Evolutionary conservation across 1,140 invertebrate species (phyloP), one percentile per base, ranked within the genome.

Genomic region (Sminthurinus signatus): DNA sequence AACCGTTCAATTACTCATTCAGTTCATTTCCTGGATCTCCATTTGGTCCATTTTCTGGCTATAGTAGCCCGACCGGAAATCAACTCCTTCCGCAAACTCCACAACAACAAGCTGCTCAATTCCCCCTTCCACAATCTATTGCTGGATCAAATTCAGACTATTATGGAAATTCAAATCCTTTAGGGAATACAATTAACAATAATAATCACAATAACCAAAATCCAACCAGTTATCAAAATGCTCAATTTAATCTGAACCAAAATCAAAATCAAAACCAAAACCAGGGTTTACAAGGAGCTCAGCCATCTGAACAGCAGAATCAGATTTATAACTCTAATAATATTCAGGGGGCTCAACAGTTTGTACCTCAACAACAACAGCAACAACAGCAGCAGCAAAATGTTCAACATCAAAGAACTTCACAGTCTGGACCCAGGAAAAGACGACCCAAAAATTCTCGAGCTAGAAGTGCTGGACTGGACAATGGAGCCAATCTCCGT

Each of bases 1-100:
- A 63, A 32, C 32, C 65, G 19, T 67, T 63, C 59, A 67, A 67
- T 50, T 67, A 48, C 32, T 54, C 61, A 14, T 61, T 63, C 28
- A 29, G 32, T n/a, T 46, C 65, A 59, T 56, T 58, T 62, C 23
- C 56, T 25, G 39, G 39, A 1, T 25, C 32, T 10, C 36, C 32
- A 44, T 65, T 65, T 32, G 42, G 44, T 15, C 56, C 29, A 60
- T 59, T 59, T 46, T 25, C 56, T 15, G 5, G 14, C 2, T 59
- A 59, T 23, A 31, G 5, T 17, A 44, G 28, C 39, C 17, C 21
- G 32, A 28, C 44, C 21, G 50, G 21, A 14, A 51, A 52, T 32
- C 48, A n/a, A 50, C 32, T 19, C 1, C 43, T n/a, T 23, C 54
- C 44, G 39, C 46, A 31, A 46, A 50, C 19, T 51, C 46, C 25